Evolutionary conservation across 2,797 vertebrate species (phyloP), one percentile per base, ranked within the genome.

Genomic region (Muscicapa striata): DNA sequence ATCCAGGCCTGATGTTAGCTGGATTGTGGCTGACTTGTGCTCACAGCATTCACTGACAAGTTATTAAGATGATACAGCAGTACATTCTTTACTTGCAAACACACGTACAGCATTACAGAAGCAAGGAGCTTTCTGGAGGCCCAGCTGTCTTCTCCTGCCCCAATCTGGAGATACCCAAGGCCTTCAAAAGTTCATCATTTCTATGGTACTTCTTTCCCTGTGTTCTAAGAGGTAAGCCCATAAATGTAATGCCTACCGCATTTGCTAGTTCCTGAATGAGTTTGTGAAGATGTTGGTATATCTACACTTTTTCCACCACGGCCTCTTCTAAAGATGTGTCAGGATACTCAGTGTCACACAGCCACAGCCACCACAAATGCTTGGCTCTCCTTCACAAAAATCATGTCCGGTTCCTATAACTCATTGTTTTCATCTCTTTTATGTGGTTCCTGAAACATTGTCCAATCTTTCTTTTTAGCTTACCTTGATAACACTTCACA

Each of bases 271-370:
- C 38, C 29, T 11, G 19, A 59, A 38, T 38, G 23, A n/a, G 27
- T 59, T 52, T 45, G 5, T 52, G 45, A 75, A 52, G n/a, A 52
- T 45, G 3, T 13, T 43, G 13, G 10, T 45, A 59, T 12, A 52
- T 52, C 15, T 23, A 45, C 23, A 52, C 10, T 61, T 76, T 76
- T 68, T 52, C 62, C 46, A 29, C n/a, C 29, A 38, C 1, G 1
- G 23, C 7, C 15, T 29, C 9, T 58, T 38, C 13, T 46, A n/a
- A 68, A 85, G 19, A 61, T 40, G 29, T 38, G 24, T 54, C 54
- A 61, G 40, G 20, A 54, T 27, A 46, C 13, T 24, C 8, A 0
- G n/a, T 20, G 46, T 46, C 0, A 0, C n/a, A 38, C 18, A 45
- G 38, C 15, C 70, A 52, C 23, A 76, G 29, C n/a, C 23, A 61